Conservation (phyloP, 2,888 invertebrate species). For the Mayetiola destructor region DNA sequence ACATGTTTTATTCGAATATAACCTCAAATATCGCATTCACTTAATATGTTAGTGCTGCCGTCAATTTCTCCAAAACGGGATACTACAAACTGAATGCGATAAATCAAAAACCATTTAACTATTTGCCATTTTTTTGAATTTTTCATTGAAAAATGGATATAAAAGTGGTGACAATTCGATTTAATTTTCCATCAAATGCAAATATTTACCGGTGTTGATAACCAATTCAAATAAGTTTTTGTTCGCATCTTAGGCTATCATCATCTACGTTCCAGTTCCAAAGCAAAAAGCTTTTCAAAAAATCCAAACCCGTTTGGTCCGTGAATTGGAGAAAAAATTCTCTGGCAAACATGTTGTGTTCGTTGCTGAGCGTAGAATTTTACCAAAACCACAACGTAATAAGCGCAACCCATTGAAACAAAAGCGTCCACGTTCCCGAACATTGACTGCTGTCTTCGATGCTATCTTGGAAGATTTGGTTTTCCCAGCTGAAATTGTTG, state of each 20-base stretch:
- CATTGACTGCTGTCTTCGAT: slow-evolving; percentile 94
- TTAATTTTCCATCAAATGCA: not conserved
- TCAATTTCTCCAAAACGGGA: not conserved
- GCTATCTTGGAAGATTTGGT: slow-evolving; percentile 94
- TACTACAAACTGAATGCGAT: not conserved
- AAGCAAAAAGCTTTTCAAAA: slow-evolving; percentile 96
- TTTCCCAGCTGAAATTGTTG: slow-evolving; percentile 97
- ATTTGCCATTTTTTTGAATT: slow-evolving; percentile 3
- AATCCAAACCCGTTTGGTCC: slow-evolving; percentile 87
- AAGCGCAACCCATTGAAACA: slow-evolving; percentile 66
- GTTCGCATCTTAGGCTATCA: slow-evolving; percentile 62
- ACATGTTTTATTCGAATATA: slow-evolving; percentile 12
- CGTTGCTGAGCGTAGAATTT: slow-evolving; percentile 91
- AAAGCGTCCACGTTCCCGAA: slow-evolving; percentile 66
- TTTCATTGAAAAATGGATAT: slow-evolving; percentile 4
- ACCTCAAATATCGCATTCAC: not conserved
- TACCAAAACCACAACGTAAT: slow-evolving; percentile 95
- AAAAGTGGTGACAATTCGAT: not conserved
- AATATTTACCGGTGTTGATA: not conserved
- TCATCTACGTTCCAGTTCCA: slow-evolving; percentile 98
- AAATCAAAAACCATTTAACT: slow-evolving; percentile 3
- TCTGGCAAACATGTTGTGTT: slow-evolving; percentile 98
- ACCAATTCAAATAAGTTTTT: no score
- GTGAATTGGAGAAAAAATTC: slow-evolving; percentile 98
- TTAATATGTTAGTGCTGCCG: no score